Evolutionary conservation across 2,113 vertebrate species (phyloP), one percentile per base, ranked within the genome.

Genomic region (Cryptotis parvus): DNA sequence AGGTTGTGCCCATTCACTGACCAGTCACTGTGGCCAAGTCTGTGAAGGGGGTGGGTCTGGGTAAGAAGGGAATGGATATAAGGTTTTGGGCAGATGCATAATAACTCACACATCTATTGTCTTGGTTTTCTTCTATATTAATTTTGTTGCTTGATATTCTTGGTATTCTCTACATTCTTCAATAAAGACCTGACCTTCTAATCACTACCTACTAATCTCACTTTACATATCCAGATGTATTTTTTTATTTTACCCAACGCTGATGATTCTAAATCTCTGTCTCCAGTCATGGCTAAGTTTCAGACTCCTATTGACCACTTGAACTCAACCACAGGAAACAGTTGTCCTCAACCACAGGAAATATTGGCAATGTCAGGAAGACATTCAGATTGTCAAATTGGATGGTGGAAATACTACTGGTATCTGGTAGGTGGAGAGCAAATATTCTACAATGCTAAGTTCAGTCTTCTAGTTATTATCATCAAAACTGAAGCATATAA

Each of bases 51-150:
- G 3, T 74, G 45, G 20, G 58, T 24, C n/a, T 66, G 22, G 29
- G 20, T 61, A 22, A 73, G 39, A 39, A 55, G 52, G 4, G 33
- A 70, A 24, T 45, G 31, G 52, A 74, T 26, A 29, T 5, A n/a
- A 29, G 43, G 31, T 9, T 4, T n/a, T 45, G 37, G 61, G 27
- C 35, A 78, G 49, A 55, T 20, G 66, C 4, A 41, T 14, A 80
- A 55, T 8, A 18, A 9, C 24, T 43, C 37, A 26, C 15, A 10
- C 9, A 55, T 9, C 45, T 61, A 27, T 24, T 10, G 6, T 61
- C 37, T 89, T 84, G 72, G 39, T n/a, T 87, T 94, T 55, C n/a
- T 91, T 29, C 22, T 79, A 3, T 58, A 9, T 74, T 18, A 33
- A 41, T 61, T 55, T 52, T 63, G 45, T 72, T 29, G n/a, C n/a